Conservation (phyloP, 1,140 invertebrate species). For the Diprion similis region DNA sequence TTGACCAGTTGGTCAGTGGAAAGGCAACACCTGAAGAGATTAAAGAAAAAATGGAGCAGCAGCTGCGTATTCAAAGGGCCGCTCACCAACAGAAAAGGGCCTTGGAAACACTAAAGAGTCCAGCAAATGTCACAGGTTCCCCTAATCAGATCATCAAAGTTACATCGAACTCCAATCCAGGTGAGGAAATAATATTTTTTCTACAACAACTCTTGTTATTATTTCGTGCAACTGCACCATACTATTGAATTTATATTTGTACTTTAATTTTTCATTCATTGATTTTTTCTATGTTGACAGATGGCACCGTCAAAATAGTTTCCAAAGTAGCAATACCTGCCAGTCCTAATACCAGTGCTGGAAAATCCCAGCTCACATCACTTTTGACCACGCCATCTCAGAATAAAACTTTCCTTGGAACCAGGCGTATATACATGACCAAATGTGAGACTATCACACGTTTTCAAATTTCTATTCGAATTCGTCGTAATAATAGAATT, state of each 20-base stretch:
- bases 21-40: constrained; percentile 79
- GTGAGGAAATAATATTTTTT: constrained; percentile 35
- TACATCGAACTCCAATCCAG: constrained; percentile 61
- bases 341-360: constrained; percentile 61
- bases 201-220: background rate
- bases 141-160: constrained; percentile 65
- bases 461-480: constrained; percentile 12
- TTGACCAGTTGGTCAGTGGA: constrained; percentile 58
- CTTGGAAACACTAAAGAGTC: constrained; percentile 66
- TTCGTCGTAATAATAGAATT: constrained; percentile 14
- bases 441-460: constrained; percentile 61
- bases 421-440: constrained; percentile 80
- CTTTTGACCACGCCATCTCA: constrained; percentile 69
- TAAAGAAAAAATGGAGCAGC: constrained; percentile 91
- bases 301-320: constrained; percentile 68
- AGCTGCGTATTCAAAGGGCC: constrained; percentile 83
- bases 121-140: constrained; percentile 41
- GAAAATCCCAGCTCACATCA: constrained; percentile 74
- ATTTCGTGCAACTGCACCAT: constrained; percentile 15
- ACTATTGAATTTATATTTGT: background rate
- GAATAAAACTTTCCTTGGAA: constrained; percentile 73
- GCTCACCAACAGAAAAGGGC: constrained; percentile 87
- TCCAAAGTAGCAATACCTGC: constrained; percentile 68
- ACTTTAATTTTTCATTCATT: constrained; percentile 13
- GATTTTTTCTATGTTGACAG: constrained; percentile 42